Evolutionary conservation across 2,113 vertebrate species (phyloP), one percentile per base, ranked within the genome.

Genomic region (Chaetodon auriga): DNA sequence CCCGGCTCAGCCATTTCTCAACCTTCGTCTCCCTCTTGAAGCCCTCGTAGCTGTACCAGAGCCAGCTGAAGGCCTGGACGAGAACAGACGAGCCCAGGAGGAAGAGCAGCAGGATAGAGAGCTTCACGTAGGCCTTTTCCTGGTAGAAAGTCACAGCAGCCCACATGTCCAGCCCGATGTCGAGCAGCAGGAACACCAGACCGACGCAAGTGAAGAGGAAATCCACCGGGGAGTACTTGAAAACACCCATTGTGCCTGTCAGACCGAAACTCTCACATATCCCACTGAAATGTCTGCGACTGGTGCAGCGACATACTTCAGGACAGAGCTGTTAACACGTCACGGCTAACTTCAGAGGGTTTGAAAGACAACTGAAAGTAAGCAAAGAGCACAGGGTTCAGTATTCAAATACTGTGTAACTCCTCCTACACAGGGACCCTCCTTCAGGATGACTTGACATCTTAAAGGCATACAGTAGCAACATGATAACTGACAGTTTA

Each of bases 31-130:
- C 0, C 46, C 46, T 63, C 0, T 9, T 0, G 0, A 74, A 80
- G 2, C 45, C 0, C 0, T 92, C 85, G 0, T 91, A 86, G 5
- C 72, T 70, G 51, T 93, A 95, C 90, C 91, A 95, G 2, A 93
- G 62, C 91, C 90, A 95, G 88, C 94, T 95, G 91, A 57, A 95
- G 2, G 68, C 45, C 76, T 95, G 94, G 0, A 76, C 71, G 0
- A 95, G 86, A 0, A 88, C 41, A 0, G 93, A 94, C 7, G 93
- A 93, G 51, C 77, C 85, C 45, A 94, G 0, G 0, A 95, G 89
- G 1, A 95, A 68, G 0, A 91, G 51, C 7, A 94, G 35, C 85
- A 95, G 70, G 13, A 94, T 0, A 0, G 58, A 76, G 2, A 95
- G 85, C n/a, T 38, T 46, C 0, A 68, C 13, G 11, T 90, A 93